phyloP scores from a whole-genome alignment of 2,797 vertebrate genomes.

The Margarornis squamiger region DNA sequence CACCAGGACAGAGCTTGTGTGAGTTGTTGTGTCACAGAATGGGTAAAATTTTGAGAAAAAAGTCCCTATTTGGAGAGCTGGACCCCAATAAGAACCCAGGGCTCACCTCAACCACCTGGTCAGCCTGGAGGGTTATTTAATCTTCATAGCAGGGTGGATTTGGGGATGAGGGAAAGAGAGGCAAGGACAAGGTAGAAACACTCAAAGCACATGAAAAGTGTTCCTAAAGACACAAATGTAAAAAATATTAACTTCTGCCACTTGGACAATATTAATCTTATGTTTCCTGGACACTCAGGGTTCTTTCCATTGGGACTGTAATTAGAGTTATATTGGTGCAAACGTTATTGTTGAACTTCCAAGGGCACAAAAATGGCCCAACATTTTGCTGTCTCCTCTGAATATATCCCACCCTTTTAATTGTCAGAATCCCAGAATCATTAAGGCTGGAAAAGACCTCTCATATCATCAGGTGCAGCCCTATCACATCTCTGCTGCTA shows the following conservation, averaged over 20 bases:
- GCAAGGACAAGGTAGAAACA: neutral
- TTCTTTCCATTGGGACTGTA: neutral
- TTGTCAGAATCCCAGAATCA: neutral
- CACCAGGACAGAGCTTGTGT: neutral
- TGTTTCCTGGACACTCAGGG: neutral
- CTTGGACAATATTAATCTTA: neutral
- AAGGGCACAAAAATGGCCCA: neutral
- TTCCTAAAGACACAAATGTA: neutral
- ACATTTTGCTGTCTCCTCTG: rapidly evolving
- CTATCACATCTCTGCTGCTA: neutral
- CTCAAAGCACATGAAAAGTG: neutral
- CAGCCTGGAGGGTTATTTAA: neutral
- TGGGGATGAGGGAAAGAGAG: neutral
- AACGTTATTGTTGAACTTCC: rapidly evolving
- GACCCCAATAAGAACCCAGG: neutral
- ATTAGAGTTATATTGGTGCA: neutral
- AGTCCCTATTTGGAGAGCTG: neutral
- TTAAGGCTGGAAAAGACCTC: neutral
- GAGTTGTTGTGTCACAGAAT: neutral
- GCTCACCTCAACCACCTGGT: neutral
- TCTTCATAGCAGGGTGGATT: neutral
- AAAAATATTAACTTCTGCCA: neutral
- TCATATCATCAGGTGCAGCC: rapidly evolving
- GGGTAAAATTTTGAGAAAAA: neutral
- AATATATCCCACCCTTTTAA: neutral